phyloP scores from a whole-genome alignment of 2,113 vertebrate species.

The Dicaeum eximium region DNA sequence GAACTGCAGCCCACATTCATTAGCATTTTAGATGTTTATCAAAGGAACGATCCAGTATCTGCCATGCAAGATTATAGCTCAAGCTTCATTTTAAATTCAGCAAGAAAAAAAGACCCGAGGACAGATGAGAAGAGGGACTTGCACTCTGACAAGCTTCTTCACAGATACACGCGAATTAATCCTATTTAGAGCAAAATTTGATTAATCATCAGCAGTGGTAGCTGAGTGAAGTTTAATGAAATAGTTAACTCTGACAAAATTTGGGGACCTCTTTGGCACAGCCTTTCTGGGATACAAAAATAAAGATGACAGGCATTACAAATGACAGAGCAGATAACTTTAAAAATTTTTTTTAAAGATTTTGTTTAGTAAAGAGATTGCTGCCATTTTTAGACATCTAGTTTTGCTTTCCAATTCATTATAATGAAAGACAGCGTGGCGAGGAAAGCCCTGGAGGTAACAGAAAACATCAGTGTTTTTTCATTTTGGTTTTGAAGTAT shows the following conservation, averaged over 20 bases:
- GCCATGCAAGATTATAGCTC: constrained; percentile 76
- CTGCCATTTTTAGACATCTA: constrained; percentile 11
- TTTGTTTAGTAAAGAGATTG: background rate
- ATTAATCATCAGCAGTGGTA: constrained; percentile 73
- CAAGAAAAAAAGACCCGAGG: constrained; percentile 62
- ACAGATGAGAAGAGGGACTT: constrained; percentile 68
- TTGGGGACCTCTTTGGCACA: background rate
- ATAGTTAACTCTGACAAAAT: constrained; percentile 64
- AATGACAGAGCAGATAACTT: background rate
- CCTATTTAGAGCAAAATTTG: constrained; percentile 75
- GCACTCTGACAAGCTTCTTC: constrained; percentile 70
- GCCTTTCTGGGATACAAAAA: constrained; percentile 22
- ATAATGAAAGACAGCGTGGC: background rate
- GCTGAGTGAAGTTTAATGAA: constrained; percentile 60
- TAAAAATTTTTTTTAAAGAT: background rate
- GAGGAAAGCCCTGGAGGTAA: background rate
- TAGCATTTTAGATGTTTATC: constrained; percentile 86
- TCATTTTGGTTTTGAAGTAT: background rate
- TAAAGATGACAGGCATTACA: background rate
- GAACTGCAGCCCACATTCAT: constrained; percentile 71
- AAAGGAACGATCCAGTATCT: constrained; percentile 76
- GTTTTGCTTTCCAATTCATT: background rate
- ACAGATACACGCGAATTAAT: constrained; percentile 75
- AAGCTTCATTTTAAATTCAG: constrained; percentile 79
- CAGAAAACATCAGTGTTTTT: background rate